Percentiles rank a stretch among this genome's conserved stretches.
Evolutionary conservation across 2,113 vertebrate species (phyloP).

Genomic region (Epinephelus fuscoguttatus): DNA sequence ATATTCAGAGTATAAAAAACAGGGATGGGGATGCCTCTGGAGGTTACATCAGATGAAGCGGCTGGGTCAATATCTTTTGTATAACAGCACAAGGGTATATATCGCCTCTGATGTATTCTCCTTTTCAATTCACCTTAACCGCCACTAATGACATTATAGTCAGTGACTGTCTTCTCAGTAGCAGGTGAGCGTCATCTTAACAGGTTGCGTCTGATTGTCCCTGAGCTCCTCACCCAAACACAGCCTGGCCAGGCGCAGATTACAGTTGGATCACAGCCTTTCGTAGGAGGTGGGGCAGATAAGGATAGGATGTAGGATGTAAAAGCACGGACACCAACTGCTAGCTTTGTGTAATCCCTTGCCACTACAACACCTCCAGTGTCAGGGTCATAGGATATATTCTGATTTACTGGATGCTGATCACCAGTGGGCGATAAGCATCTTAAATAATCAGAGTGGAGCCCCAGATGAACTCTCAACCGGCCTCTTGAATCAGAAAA

Average conservation of each 20-base stretch:
- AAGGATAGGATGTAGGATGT: neutral
- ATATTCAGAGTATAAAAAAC: slow-evolving; percentile 9
- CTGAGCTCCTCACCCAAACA: slow-evolving; percentile 8
- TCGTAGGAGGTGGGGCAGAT: neutral
- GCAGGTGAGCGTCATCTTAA: slow-evolving; percentile 1
- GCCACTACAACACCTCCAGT: slow-evolving; percentile 14
- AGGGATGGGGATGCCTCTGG: neutral
- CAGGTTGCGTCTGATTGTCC: neutral
- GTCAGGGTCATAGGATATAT: slow-evolving; percentile 19
- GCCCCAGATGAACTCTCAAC: slow-evolving; percentile 40
- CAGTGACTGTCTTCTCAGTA: neutral
- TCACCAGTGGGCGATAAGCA: slow-evolving; percentile 24
- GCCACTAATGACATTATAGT: neutral
- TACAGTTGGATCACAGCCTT: slow-evolving; percentile 28
- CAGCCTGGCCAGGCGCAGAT: slow-evolving; percentile 21
- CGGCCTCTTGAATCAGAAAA: slow-evolving; percentile 42
- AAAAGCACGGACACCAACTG: slow-evolving; percentile 26
- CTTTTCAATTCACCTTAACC: slow-evolving; percentile 2
- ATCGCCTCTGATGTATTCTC: neutral
- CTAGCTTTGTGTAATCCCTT: slow-evolving; percentile 26
- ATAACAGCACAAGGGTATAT: neutral
- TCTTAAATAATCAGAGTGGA: slow-evolving; percentile 38
- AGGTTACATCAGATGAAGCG: slow-evolving; percentile 9
- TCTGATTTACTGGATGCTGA: slow-evolving; percentile 40
- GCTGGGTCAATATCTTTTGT: neutral